These are phyloP conservation scores for Microtus oregoni DNA, from an alignment of 2,113 vertebrate species.

Conservation along the genomic window DNA sequence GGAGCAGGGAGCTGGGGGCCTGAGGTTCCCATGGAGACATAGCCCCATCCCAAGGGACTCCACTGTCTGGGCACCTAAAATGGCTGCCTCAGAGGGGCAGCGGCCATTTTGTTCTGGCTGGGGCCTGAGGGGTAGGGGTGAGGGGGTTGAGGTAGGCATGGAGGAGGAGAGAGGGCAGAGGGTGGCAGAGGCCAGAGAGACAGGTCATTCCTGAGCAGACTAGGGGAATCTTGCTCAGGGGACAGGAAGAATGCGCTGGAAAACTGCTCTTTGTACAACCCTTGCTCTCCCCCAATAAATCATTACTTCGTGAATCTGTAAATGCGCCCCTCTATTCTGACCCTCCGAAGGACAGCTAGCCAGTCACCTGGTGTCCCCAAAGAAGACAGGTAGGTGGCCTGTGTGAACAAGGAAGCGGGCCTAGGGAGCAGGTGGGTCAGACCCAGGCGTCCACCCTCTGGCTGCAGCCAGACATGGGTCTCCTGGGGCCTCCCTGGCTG, in stretches of 20 bases:
- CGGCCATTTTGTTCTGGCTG: slow-evolving; percentile 76
- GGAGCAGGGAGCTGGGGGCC: slow-evolving; percentile 45
- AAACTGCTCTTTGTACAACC: background rate
- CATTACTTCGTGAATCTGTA: background rate
- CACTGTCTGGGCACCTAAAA: slow-evolving; percentile 81
- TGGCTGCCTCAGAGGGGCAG: slow-evolving; percentile 80
- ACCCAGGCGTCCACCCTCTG: background rate
- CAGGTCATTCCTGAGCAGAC: slow-evolving; percentile 34
- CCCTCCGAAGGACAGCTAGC: background rate
- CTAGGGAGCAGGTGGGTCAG: slow-evolving; percentile 8
- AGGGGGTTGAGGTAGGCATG: background rate
- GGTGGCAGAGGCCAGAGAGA: background rate
- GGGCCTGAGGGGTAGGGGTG: slow-evolving; percentile 39
- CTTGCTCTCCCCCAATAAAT: background rate
- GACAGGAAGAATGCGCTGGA: background rate
- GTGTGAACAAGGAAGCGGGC: background rate
- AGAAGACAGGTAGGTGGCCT: background rate
- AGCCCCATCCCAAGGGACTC: slow-evolving; percentile 76
- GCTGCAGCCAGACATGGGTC: background rate
- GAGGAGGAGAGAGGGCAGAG: background rate
- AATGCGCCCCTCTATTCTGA: background rate
- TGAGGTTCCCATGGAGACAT: slow-evolving; percentile 78
- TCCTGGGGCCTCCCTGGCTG: background rate
- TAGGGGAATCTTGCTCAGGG: slow-evolving; percentile 32
- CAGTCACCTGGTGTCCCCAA: background rate